Percentiles rank a stretch among this genome's conserved stretches.
phyloP scores from a whole-genome alignment of 1,140 invertebrate species.

The Tetramorium parvispinum region DNA sequence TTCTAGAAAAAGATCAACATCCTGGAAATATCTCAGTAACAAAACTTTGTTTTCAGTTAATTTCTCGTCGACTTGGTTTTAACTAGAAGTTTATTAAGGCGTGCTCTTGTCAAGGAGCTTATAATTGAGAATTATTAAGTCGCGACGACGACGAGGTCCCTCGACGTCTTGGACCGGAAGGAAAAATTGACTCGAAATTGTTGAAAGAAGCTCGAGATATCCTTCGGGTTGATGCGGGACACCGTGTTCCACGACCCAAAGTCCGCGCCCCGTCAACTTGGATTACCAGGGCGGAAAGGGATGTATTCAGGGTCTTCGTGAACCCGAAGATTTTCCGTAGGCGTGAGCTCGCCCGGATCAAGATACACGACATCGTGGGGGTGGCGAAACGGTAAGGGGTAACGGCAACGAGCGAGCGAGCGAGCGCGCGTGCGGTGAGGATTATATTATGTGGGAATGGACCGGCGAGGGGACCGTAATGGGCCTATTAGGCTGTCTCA shows the following conservation, averaged over 20 bases:
- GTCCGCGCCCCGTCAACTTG: conserved; percentile 35
- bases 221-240: conserved; percentile 13
- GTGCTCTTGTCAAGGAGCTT: neutral
- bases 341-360: conserved; percentile 64
- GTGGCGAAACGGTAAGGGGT: conserved; percentile 71
- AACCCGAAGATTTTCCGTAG: conserved; percentile 31
- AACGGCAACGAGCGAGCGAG: conserved; percentile 55
- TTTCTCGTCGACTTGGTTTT: neutral
- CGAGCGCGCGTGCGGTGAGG: conserved; percentile 81
- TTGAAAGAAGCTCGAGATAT: neutral
- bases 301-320: conserved; percentile 43
- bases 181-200: neutral
- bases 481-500: conserved; percentile 86
- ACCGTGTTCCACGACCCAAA: neutral
- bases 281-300: conserved; percentile 22
- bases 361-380: conserved; percentile 72
- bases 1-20: neutral
- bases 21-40: neutral
- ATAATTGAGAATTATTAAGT: conserved; percentile 11
- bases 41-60: neutral
- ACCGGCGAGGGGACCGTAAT: conserved; percentile 83
- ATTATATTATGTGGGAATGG: conserved; percentile 85
- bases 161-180: neutral
- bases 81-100: neutral
- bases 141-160: neutral